phyloP scores from a whole-genome alignment of 2,113 vertebrate species.

The Phylloscopus trochilus region DNA sequence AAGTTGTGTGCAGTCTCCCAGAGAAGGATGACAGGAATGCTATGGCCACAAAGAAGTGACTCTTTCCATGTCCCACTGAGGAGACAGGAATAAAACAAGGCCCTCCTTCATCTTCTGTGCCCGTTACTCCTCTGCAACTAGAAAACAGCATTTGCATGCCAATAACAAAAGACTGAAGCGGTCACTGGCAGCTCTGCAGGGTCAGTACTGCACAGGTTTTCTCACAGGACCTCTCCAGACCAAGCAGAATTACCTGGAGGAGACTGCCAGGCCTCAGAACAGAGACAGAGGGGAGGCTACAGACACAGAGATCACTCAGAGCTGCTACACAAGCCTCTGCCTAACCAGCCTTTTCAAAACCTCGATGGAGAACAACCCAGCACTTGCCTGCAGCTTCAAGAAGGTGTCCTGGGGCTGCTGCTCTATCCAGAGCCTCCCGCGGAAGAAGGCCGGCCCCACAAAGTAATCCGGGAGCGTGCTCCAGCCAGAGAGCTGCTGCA shows the following conservation, averaged over 20 bases:
- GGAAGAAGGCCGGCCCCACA: conserved; percentile 84
- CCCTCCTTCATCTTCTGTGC: background rate
- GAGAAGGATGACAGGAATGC: background rate
- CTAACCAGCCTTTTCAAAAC: background rate
- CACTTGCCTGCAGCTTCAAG: conserved; percentile 85
- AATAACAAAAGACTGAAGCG: background rate
- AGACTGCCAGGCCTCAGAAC: background rate
- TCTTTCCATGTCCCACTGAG: background rate
- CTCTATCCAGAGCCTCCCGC: conserved; percentile 78
- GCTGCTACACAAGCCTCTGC: background rate
- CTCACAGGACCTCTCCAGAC: background rate
- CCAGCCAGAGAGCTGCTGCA: conserved; percentile 74
- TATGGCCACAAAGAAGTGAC: background rate
- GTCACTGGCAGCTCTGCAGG: background rate
- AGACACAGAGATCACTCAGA: background rate
- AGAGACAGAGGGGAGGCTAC: background rate
- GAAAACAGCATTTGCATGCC: background rate
- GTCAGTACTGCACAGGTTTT: background rate
- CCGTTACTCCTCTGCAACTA: background rate
- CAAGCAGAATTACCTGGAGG: background rate
- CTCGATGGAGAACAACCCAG: background rate
- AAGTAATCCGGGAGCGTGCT: conserved; percentile 71
- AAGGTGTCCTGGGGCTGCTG: conserved; percentile 87
- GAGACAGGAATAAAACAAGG: background rate
- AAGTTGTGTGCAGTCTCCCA: background rate